Conservation (phyloP, 1,140 invertebrate genomes). For the Drosophila pruinosa region DNA sequence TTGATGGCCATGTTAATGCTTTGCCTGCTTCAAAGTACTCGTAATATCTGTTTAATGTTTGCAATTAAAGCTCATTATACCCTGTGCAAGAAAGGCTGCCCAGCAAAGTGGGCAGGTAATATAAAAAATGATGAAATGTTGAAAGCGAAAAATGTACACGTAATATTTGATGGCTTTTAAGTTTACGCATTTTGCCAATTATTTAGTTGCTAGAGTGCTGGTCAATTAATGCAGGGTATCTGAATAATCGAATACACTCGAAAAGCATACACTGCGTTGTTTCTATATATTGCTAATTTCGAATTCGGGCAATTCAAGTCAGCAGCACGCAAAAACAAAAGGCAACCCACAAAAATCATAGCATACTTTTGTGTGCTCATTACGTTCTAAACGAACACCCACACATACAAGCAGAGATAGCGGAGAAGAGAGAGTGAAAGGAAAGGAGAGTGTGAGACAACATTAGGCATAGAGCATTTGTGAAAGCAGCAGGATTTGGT, state of each 20-base stretch:
- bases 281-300: slow-evolving; percentile 20
- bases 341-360: slow-evolving; percentile 18
- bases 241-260: background rate
- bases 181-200: background rate
- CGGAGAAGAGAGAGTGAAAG: background rate
- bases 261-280: background rate
- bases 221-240: slow-evolving; percentile 10
- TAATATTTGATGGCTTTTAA: background rate
- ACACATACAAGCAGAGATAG: background rate
- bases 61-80: slow-evolving; percentile 22
- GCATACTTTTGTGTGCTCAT: slow-evolving; percentile 28
- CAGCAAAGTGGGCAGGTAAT: background rate
- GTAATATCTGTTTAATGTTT: slow-evolving; percentile 14
- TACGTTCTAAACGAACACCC: slow-evolving; percentile 1
- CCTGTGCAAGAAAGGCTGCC: too few species aligned
- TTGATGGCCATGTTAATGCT: slow-evolving; percentile 10
- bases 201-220: background rate
- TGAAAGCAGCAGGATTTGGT: slow-evolving; percentile 13
- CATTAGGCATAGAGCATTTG: background rate
- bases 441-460: background rate
- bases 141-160: background rate
- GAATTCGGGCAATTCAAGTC: slow-evolving; percentile 10
- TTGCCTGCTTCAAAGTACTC: slow-evolving; percentile 6
- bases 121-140: background rate
- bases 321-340: slow-evolving; percentile 24